phyloP scores from a whole-genome alignment of 2,888 invertebrate genomes.

The Drosophila lacicola region DNA sequence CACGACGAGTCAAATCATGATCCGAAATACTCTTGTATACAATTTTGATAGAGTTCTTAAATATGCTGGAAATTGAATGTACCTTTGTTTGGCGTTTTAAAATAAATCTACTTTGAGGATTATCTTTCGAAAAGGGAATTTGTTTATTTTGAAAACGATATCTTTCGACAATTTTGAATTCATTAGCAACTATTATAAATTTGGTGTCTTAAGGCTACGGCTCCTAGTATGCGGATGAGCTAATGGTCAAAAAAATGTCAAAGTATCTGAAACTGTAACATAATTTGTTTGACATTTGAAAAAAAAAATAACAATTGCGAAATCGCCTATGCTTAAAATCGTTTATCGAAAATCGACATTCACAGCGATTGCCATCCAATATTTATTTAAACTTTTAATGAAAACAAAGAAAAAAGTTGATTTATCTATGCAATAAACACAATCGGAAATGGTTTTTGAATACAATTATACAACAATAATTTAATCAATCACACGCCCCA shows the following conservation, averaged over 20 bases:
- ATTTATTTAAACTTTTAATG: background rate
- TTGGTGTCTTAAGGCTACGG: background rate
- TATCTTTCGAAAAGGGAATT: background rate
- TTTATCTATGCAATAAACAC: background rate
- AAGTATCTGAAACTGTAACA: background rate
- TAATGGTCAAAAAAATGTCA: background rate
- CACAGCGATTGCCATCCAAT: slow-evolving; percentile 1
- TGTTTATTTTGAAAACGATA: background rate
- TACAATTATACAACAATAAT: background rate
- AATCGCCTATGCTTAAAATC: background rate
- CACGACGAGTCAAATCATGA: no score
- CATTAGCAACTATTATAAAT: no score
- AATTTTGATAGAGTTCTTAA: slow-evolving; percentile 1
- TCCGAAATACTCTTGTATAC: background rate
- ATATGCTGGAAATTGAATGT: background rate
- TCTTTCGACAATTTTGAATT: background rate
- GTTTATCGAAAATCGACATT: slow-evolving; percentile 28
- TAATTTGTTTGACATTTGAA: background rate
- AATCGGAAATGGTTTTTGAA: background rate
- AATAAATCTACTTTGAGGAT: background rate
- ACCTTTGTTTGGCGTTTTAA: background rate
- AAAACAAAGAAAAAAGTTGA: background rate
- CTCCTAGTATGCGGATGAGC: background rate
- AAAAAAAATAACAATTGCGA: background rate
- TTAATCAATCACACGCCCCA: background rate